Base-by-base conservation (phyloP, 1,140 invertebrate genomes). In the Drosophila grimshawi region DNA sequence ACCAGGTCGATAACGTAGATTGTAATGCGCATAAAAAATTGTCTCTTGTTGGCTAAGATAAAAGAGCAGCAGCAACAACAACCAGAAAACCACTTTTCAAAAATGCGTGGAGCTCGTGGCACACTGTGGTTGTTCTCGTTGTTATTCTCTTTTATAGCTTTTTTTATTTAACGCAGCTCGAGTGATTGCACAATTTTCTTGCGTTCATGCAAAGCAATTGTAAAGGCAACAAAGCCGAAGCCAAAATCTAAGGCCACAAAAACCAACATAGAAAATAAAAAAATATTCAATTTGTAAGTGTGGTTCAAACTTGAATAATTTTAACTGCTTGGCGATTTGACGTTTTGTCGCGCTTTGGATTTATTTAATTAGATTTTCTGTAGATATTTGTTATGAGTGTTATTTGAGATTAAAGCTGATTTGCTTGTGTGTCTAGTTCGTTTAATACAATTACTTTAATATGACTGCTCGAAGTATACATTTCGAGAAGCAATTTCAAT, bases 171-270 rank as follows among this genome's bases (percentile, higher is more conserved):
- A 19, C 19, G 19, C 19, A 19, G 19, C 39, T 59, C 64, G 61
- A 71, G 61, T 30, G 27, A 65, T 82, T 82, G 70, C 80, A 82
- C 76, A 83, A 83, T 67, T 64, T 83, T 76, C 56, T 77, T 83
- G 76, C 80, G 80, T 83, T 69, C 66, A 83, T 83, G 80, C 80
- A 83, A 80, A 80, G 71, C 80, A 83, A 83, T 83, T 83, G 80
- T 83, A 82, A 83, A 79, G 59, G 35, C 71, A 71, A 83, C 76
- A 79, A 79, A 83, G 80, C 65, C 69, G 57, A 65, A 78, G 59
- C 52, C 80, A 82, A 82, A 77, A 56, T 63, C 80, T 69, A 81
- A 82, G 80, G 80, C 80, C 76, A 79, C 37, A 64, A 79, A 74
- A 74, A 76, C 83, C 80, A 76, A 83, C 80, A 79, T 76, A 63